Evolutionary conservation across 2,113 vertebrate species (phyloP), one percentile per base, ranked within the genome.

Genomic region (Athene cunicularia): DNA sequence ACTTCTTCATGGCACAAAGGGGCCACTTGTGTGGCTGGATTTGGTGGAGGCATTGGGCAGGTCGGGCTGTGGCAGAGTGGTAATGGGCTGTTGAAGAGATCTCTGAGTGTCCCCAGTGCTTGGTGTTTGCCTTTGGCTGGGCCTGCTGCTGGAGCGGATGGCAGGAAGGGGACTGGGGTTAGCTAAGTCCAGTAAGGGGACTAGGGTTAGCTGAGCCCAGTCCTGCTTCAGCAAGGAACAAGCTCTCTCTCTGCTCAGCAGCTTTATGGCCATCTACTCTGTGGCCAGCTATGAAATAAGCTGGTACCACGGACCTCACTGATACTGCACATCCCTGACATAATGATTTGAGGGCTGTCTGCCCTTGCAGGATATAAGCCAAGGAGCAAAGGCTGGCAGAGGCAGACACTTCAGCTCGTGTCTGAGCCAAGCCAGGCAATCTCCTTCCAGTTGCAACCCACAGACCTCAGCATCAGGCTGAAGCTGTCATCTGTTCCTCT

Each of bases 331-430:
- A 58, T 76, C 71, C 52, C 26, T 41, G 32, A 55, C 6, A 24
- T 47, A 47, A 47, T 0, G 0, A 45, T 70, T 28, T 85, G 84
- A 84, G 56, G 30, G 49, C 77, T 72, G 39, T 41, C 37, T 90
- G 52, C 52, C 73, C 56, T 41, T 81, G 62, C 60, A 52, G 87
- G 16, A 39, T 37, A 9, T 52, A 56, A 93, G 62, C 84, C 87
- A 80, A 56, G 62, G 50, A 92, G 41, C 19, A 58, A 45, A 45
- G 35, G 39, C 68, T 91, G 81, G 73, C 91, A 91, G 68, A 79
- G 28, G 56, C 30, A 77, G 60, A 75, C 15, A 17, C 24, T 84
- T 70, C 28, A 77, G 52, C 79, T 76, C 56, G 32, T 28, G 58
- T 45, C 52, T 47, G 52, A 76, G 81, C 66, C 66, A 90, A 76